Evolutionary conservation across 2,888 invertebrate species (phyloP).

Genomic region (Agonopterix arenella): DNA sequence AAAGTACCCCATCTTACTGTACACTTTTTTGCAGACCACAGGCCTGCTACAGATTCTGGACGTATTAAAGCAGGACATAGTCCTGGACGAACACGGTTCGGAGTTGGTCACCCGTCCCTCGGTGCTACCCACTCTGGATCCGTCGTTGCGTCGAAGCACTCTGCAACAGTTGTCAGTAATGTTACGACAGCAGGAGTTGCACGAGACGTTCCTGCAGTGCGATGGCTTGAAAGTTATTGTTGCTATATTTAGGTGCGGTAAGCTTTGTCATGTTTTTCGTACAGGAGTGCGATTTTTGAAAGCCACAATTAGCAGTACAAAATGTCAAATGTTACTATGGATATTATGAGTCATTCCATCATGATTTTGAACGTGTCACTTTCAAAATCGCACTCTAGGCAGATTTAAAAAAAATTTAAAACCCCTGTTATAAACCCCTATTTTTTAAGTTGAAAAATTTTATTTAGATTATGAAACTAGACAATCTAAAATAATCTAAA

Average conservation of each 20-base stretch:
- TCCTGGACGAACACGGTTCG: constrained; percentile 40
- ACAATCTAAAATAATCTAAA: no score
- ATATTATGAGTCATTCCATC: no score
- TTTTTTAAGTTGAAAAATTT: no score
- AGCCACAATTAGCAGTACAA: no score
- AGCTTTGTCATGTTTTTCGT: background rate
- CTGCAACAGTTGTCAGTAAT: constrained; percentile 82
- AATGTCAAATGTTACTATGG: background rate
- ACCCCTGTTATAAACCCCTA: no score
- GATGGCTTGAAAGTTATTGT: constrained; percentile 72
- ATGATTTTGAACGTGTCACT: no score
- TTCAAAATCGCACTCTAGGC: no score
- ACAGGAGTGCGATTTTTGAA: no score
- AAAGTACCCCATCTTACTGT: no score
- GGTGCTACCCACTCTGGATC: constrained; percentile 67
- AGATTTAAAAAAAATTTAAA: no score
- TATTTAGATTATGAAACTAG: no score
- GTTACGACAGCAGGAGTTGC: constrained; percentile 78
- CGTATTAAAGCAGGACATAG: constrained; percentile 61
- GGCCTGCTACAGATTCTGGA: constrained; percentile 60
- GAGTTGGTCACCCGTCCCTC: constrained; percentile 27
- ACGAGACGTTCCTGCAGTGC: constrained; percentile 76
- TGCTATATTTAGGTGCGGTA: constrained; percentile 48
- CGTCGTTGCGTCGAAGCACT: constrained; percentile 81
- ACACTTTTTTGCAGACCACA: constrained; percentile 32